Base-by-base conservation (phyloP, 2,888 invertebrate species). In the Carcina quercana region DNA sequence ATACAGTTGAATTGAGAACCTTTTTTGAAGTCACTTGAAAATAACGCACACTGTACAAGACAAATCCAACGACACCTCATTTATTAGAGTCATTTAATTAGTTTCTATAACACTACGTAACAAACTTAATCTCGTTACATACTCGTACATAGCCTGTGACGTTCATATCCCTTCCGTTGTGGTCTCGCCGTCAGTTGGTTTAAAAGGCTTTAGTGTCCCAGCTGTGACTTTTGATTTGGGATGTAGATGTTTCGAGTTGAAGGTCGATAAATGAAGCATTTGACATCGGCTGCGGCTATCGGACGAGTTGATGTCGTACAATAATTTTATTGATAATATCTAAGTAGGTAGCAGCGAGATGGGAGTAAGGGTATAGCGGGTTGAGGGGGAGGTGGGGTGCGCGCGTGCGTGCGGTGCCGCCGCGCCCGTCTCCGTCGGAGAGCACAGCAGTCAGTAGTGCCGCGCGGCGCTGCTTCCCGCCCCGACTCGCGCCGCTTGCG, bases 301-400 rank as follows among this genome's bases (percentile, higher is more conserved):
- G 52, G 66, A 62, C 52, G 63, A 71, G 66, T 73, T 71, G 51
- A 61, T 72, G 64, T 67, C 49, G 68, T 71, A 72, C 68, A 75
- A 78, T 82, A 74, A 76, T 76, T 79, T 78, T 82, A 82, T 82
- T 82, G 82, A 82, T 80, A 79, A 80, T 79, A 82, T 80, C 73
- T 69, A 67, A 71, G 73, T 70, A 70, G 68, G 65, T 66, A 67
- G 73, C 68, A 67, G 66, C 59, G 76, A 76, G 78, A 75, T 76
- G 76, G 66, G 68, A 73, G 70, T 64, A 63, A 60, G 65, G 67
- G 60, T 53, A 52, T 50, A 34, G 30, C 5, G 33, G 35, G 27
- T 34, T 44, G 47, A 40, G 42, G 43, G 42, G 37, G 42, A 28
- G 49, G 38, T 43, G 45, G 43, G 53, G 48, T 39, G 50, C 53